Evolutionary conservation across 2,888 invertebrate species (phyloP).

Genomic region (Coelogynopora nodosa): DNA sequence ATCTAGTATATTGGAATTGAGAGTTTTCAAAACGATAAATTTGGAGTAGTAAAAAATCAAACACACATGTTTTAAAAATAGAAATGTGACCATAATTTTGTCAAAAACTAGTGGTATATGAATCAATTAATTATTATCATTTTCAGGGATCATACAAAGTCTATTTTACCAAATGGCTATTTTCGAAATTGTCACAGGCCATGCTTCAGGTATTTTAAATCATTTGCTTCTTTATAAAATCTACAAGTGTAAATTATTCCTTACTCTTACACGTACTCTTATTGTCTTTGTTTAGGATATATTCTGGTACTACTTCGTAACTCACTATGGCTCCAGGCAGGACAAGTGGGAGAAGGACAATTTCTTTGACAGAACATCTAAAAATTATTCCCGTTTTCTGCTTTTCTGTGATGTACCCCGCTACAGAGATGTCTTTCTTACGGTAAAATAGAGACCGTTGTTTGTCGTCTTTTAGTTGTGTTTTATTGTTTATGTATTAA

Average conservation of each 20-base stretch:
- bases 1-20: too few relatives aligned
- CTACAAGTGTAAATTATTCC: too few relatives aligned
- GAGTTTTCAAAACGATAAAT: too few relatives aligned
- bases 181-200: conserved; percentile 57
- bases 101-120: too few relatives aligned
- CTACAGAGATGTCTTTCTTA: conserved; percentile 56
- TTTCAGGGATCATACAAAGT: conserved; percentile 54
- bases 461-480: not conserved
- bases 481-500: too few relatives aligned
- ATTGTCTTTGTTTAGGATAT: conserved; percentile 55
- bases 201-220: conserved; percentile 53
- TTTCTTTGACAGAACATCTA: conserved; percentile 57
- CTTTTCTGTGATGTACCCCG: conserved; percentile 52
- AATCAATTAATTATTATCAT: not conserved
- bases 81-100: too few relatives aligned
- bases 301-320: conserved; percentile 59
- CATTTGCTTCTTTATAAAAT: not conserved
- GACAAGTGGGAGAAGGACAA: conserved; percentile 52
- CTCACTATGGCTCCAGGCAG: conserved; percentile 54
- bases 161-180: conserved; percentile 56
- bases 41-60: too few relatives aligned
- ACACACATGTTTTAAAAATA: too few relatives aligned
- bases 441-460: conserved; percentile 50
- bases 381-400: conserved; percentile 59
- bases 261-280: too few relatives aligned